Evolutionary conservation across 2,113 vertebrate species (phyloP), one percentile per base, ranked within the genome.

Genomic region (Regulus satrapa): DNA sequence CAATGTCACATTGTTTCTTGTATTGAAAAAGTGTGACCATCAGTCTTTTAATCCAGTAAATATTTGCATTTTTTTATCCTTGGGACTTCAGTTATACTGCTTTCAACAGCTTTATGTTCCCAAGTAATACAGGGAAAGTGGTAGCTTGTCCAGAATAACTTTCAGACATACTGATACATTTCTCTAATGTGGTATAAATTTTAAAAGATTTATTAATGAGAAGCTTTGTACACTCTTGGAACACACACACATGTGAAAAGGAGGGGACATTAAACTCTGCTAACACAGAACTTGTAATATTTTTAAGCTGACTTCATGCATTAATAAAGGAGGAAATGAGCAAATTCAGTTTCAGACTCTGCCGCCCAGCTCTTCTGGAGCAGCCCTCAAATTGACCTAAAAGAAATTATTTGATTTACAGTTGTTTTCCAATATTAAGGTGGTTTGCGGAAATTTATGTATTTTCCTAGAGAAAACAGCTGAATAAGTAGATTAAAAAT

Each of bases 1-100:
- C 88, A 96, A 90, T 91, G 92, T 95, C 94, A 91, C 49, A 51
- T 84, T 72, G 86, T 64, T 88, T 64, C 49, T 92, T 92, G 91
- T 17, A 84, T 86, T 90, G 6, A 85, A 75, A 67, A 93, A 92
- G 75, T 86, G 75, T 94, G 82, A 92, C 25, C 90, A 94, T 92
- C 82, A 45, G 67, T 43, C 63, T 46, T 43, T 93, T 83, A 67
- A 76, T 63, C 85, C 63, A 26, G 45, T 77, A 92, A 92, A 94
- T 93, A 76, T 92, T 94, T 96, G 32, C 19, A 89, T 61, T 52
- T 89, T 89, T 83, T 66, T 67, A n/a, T 80, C 85, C 85, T 94
- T 90, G 71, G 41, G 72, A 74, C 55, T 88, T 89, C 14, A 4
- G 1, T 79, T 89, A 38, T 41, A 11, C 28, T 61, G 11, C 41